Evolutionary conservation across 2,888 invertebrate species (phyloP).

Genomic region (Parascotia fuliginaria): DNA sequence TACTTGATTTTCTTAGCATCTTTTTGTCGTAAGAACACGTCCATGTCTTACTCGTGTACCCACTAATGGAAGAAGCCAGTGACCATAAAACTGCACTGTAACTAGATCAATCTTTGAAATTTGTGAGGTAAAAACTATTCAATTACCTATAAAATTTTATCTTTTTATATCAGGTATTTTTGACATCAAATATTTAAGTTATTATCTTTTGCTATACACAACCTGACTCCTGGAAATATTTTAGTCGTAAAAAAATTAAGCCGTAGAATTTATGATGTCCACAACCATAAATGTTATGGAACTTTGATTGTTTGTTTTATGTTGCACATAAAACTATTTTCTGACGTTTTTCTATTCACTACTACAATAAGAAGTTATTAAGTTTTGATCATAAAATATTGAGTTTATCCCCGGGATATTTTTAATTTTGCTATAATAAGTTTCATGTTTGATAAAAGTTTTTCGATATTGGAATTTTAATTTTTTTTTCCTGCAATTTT

Average conservation of each 20-base stretch:
- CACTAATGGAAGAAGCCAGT: too few species aligned
- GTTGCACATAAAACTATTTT: conserved; percentile 28
- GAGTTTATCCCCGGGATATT: neutral
- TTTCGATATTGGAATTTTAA: too few species aligned
- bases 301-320: conserved; percentile 36
- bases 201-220: conserved; percentile 6
- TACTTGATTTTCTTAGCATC: too few species aligned
- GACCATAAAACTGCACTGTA: too few species aligned
- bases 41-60: too few species aligned
- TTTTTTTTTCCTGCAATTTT: too few species aligned
- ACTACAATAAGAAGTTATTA: conserved; percentile 16
- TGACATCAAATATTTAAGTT: neutral
- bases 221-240: conserved; percentile 14
- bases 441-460: too few species aligned
- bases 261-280: conserved; percentile 40
- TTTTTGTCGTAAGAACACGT: too few species aligned
- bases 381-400: conserved; percentile 22
- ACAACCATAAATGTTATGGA: conserved; percentile 41
- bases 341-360: conserved; percentile 24
- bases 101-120: too few species aligned
- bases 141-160: too few species aligned
- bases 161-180: neutral
- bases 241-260: conserved; percentile 25
- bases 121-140: too few species aligned
- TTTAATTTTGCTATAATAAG: neutral